Evolutionary conservation across 2,113 vertebrate species (phyloP).

Genomic region (Trichomycterus rosablanca): DNA sequence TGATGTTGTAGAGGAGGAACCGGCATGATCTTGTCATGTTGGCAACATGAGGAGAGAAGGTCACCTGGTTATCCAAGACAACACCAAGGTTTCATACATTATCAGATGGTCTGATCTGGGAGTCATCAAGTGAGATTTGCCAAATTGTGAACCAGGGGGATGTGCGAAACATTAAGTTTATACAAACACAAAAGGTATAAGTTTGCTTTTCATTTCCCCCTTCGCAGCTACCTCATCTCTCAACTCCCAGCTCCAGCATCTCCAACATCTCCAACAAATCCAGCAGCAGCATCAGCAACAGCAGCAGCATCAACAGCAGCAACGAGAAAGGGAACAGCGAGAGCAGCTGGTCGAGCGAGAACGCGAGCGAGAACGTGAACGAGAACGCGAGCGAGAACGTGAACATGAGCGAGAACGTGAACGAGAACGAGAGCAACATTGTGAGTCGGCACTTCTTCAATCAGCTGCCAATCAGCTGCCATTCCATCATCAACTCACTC

Average conservation of each 20-base stretch:
- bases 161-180: too few species aligned
- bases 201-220: slow-evolving; percentile 25
- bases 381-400: too few species aligned
- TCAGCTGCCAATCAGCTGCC: slow-evolving; percentile 56
- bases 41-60: too few species aligned
- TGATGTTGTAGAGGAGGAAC: too few species aligned
- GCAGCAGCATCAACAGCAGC: slow-evolving; percentile 66
- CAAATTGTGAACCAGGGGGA: too few species aligned
- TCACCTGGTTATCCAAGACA: too few species aligned
- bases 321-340: slow-evolving; percentile 55
- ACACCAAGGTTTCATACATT: too few species aligned
- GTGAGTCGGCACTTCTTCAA: slow-evolving; percentile 52
- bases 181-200: neutral
- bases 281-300: slow-evolving; percentile 82
- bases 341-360: slow-evolving; percentile 59
- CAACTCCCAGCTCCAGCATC: slow-evolving; percentile 96
- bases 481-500: slow-evolving; percentile 69
- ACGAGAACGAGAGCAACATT: slow-evolving; percentile 66
- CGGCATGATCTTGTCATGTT: too few species aligned
- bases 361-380: slow-evolving; percentile 71
- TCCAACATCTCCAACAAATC: slow-evolving; percentile 94
- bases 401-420: too few species aligned
- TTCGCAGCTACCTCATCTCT: slow-evolving; percentile 97
- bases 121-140: too few species aligned
- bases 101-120: too few species aligned